Evolutionary conservation across 37 sponge, comb jelly and placozoan genomes (phyloP), one percentile per base, ranked within the genome.

Genomic region (Crambe crambe): DNA sequence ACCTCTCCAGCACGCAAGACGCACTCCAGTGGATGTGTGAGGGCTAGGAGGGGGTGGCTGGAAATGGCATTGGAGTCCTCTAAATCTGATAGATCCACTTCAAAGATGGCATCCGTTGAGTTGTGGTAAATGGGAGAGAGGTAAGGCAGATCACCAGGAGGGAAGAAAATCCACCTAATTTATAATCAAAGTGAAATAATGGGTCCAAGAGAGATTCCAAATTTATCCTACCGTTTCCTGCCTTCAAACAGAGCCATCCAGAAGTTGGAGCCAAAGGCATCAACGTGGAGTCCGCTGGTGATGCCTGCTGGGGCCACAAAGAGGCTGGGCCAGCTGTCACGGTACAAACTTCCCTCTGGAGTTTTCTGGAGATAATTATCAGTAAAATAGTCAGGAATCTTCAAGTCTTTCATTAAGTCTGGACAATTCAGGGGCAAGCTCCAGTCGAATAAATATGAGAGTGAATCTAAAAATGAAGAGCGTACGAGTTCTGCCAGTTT

Each of bases 201-300:
- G n/a, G 51, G 51, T 47, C 51, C 51, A 47, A n/a, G 51, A 47
- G 51, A 47, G 51, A 47, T 47, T 12, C 51, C 51, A 47, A 15
- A 47, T 62, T 20, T 20, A 62, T 61, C 35, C 17, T 37, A 92
- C 93, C 86, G 89, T 79, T 93, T 93, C 63, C 68, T 82, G 15
- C 94, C 94, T 78, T 93, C 65, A 72, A 93, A 89, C 15, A 93
- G 57, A 30, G 94, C 94, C 94, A 93, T 93, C 94, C 94, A 93
- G 84, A 93, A 93, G 74, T 90, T 93, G 22, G 94, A 93, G 29
- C 94, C 91, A 86, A 93, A 93, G 2, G 94, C 80, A 72, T 93
- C 94, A 8, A 93, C 81, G 72, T 93, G 94, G 4, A 93, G 82
- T 31, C 74, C 87, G 72, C 94, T 93, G 67, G 58, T 39, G 26